These are phyloP conservation scores for Polyploca ridens DNA, from an alignment of 2,888 invertebrate species.

Conservation along the genomic window DNA sequence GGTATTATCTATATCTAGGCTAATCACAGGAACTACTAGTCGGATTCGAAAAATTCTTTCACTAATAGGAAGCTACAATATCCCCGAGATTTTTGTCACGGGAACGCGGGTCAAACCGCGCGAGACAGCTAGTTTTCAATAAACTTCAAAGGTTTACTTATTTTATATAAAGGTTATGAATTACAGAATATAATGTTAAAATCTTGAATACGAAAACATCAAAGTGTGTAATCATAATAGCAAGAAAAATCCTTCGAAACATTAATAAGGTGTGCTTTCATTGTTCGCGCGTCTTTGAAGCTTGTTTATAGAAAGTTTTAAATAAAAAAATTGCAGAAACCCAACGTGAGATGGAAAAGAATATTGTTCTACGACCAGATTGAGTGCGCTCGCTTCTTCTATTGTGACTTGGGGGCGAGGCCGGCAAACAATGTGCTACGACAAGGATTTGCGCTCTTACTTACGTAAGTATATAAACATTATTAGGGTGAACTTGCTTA, in stretches of 20 bases:
- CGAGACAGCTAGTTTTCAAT: too few relatives aligned
- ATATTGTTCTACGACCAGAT: constrained; percentile 69
- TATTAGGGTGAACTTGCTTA: neutral
- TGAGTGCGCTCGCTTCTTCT: constrained; percentile 71
- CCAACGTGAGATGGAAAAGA: constrained; percentile 72
- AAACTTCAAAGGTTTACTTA: too few relatives aligned
- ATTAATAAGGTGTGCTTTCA: constrained; percentile 5
- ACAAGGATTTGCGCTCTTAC: constrained; percentile 67
- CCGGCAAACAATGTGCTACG: constrained; percentile 51
- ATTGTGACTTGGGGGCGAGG: constrained; percentile 68
- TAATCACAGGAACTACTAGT: too few relatives aligned
- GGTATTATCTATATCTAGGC: too few relatives aligned
- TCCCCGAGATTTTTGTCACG: too few relatives aligned
- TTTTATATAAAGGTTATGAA: too few relatives aligned
- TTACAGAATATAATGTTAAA: too few relatives aligned
- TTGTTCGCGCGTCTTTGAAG: constrained; percentile 1
- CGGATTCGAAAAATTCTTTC: too few relatives aligned
- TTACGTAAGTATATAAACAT: constrained; percentile 60
- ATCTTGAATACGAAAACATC: too few relatives aligned
- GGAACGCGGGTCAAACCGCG: too few relatives aligned
- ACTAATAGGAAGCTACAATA: too few relatives aligned
- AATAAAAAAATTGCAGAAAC: constrained; percentile 52
- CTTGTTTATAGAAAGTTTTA: neutral
- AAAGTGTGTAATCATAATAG: neutral
- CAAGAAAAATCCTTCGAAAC: neutral